phyloP scores from a whole-genome alignment of 2,888 invertebrate species.

The Callosobruchus maculatus region DNA sequence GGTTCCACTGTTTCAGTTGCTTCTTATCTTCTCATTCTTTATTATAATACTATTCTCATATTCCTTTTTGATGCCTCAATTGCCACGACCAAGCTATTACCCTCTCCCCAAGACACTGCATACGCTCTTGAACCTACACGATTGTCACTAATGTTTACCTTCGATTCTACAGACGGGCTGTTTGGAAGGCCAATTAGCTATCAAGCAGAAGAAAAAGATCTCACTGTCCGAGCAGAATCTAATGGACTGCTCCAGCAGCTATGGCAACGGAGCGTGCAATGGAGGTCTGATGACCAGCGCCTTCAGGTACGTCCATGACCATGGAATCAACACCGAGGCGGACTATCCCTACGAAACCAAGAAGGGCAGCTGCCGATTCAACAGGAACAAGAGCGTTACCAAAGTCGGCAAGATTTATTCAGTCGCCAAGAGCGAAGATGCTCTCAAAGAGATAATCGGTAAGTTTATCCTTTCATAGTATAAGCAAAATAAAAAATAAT shows the following conservation, averaged over 20 bases:
- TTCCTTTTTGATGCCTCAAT: no score
- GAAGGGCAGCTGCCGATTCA: constrained; percentile 11
- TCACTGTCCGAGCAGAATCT: constrained; percentile 83
- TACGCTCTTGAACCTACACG: no score
- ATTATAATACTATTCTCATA: no score
- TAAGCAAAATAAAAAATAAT: constrained; percentile 36
- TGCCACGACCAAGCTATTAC: no score
- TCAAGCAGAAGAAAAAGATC: constrained; percentile 69
- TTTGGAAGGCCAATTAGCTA: constrained; percentile 83
- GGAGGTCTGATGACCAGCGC: constrained; percentile 76
- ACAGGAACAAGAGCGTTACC: neutral
- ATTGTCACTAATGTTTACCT: constrained; percentile 20
- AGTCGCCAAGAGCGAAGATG: neutral
- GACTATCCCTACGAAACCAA: constrained; percentile 66
- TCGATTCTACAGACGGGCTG: constrained; percentile 68
- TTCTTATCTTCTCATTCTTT: no score
- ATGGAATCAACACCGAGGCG: constrained; percentile 79
- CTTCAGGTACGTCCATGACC: constrained; percentile 73
- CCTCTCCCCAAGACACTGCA: no score
- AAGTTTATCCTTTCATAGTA: constrained; percentile 38
- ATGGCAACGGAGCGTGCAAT: constrained; percentile 81
- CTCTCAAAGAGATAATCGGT: constrained; percentile 1
- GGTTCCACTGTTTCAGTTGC: no score
- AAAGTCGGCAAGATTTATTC: neutral
- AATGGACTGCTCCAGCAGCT: constrained; percentile 65